Conservation (phyloP, 2,888 invertebrate genomes). For the Rambutsinella grinnellia region DNA sequence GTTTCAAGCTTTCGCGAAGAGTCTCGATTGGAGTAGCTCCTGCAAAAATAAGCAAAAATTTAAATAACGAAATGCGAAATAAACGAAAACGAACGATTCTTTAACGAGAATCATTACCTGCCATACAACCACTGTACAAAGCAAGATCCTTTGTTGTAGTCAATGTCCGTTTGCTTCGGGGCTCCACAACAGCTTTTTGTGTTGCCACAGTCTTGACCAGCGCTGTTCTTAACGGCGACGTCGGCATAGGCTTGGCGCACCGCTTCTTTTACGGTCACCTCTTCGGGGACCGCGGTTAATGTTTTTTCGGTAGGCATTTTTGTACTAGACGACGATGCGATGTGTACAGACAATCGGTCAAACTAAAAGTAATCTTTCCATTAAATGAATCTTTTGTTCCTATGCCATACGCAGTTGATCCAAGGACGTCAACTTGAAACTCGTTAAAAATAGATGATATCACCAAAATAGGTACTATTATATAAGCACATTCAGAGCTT, state of each 20-base stretch:
- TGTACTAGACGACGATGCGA: too few species aligned
- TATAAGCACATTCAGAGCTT: too few species aligned
- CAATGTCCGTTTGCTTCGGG: constrained; percentile 41
- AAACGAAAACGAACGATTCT: too few species aligned
- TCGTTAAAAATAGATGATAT: too few species aligned
- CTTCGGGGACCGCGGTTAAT: background rate
- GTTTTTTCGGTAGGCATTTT: constrained; percentile 12
- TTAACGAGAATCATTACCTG: constrained; percentile 12
- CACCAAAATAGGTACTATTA: too few species aligned
- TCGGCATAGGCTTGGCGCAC: constrained; percentile 55
- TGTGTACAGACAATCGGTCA: too few species aligned
- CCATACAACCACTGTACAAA: constrained; percentile 52
- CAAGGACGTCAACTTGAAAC: too few species aligned
- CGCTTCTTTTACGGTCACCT: constrained; percentile 28
- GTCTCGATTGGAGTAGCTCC: constrained; percentile 52
- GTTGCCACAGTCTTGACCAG: constrained; percentile 45
- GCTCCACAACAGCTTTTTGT: constrained; percentile 51
- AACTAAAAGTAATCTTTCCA: too few species aligned
- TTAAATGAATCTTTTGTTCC: too few species aligned
- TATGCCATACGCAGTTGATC: too few species aligned
- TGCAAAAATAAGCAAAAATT: constrained; percentile 1
- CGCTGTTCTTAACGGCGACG: constrained; percentile 49
- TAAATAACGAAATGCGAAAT: background rate
- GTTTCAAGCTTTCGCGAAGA: constrained; percentile 29
- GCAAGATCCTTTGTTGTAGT: constrained; percentile 49